Evolutionary conservation across 2,113 vertebrate genomes (phyloP), one percentile per base, ranked within the genome.

Genomic region (Crotalus tigris): DNA sequence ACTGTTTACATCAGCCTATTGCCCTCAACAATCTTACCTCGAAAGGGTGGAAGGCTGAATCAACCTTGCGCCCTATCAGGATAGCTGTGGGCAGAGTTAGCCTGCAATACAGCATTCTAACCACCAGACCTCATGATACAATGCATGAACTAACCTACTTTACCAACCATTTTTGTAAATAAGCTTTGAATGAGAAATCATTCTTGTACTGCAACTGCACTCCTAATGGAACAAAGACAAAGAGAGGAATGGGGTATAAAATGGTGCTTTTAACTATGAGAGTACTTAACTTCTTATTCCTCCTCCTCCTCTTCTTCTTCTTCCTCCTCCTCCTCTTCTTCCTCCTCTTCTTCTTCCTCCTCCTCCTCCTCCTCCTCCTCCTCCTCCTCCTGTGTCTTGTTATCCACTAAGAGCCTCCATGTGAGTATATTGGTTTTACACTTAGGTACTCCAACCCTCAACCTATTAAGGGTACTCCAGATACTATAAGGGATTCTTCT

Each of bases 281-380:
- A 75, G 13, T 75, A 26, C 10, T 64, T 29, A 29, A 64, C 10
- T 4, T 1, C 24, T 8, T 58, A 21, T 2, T 23, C 57, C 3
- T 58, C 57, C 7, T 23, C 57, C 1, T 23, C 57, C 1, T 58
- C 24, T 0, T 26, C 58, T 2, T 59, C 23, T 1, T 26, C 58
- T 2, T 59, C 58, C 2, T 0, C 57, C 8, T 8, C 57, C 2
- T 0, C 23, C 24, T 0, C 58, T 24, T 0, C 58, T 6, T 8
- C 49, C 49, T 1, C 55, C 5, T 5, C 17, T 6, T 0, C 19
- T 11, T 4, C 61, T 12, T 10, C 10, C 29, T 12, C 26, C 4
- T 64, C 26, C 26, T 49, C 5, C 1, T 49, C 44, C 0, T 44
- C 44, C 26, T 46, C 46, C 15, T 6, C 0, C 55, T 5, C 1